A percentile compares a stretch with the other conserved stretches of the same genome.
These are phyloP conservation scores for Coptodon bakossiorum DNA, from an alignment of 2,113 vertebrate genomes.

Conservation along the genomic window DNA sequence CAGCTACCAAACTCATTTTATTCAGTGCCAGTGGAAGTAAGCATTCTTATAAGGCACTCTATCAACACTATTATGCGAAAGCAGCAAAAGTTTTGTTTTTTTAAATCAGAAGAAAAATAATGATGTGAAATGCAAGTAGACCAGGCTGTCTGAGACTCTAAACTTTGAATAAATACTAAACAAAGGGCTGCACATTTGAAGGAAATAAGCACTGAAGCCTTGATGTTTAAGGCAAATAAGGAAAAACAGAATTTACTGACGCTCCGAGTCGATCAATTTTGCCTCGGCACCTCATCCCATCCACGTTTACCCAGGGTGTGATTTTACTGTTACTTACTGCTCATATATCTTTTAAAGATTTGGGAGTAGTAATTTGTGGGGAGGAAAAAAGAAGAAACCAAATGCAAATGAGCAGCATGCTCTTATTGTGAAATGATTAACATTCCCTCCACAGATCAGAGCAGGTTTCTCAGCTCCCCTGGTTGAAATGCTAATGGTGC, in stretches of 20 bases:
- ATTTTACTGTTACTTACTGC: constrained; percentile 1
- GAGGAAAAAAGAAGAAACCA: not conserved
- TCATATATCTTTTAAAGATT: not conserved
- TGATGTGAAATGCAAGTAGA: not conserved
- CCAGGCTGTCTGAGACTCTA: not conserved
- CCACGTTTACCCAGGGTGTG: not conserved
- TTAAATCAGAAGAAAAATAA: not conserved
- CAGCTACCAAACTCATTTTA: not conserved
- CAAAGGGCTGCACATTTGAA: not conserved
- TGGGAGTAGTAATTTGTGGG: not conserved
- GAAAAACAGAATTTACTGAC: not conserved
- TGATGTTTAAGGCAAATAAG: not conserved
- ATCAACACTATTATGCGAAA: not conserved
- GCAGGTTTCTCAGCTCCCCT: constrained; percentile 57
- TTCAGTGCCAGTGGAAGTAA: not conserved
- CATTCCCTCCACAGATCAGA: constrained; percentile 66
- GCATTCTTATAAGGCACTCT: not conserved
- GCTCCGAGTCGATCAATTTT: not conserved
- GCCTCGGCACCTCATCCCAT: not conserved
- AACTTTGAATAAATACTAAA: not conserved
- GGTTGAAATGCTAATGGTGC: constrained; percentile 72
- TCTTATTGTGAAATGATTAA: constrained; percentile 64
- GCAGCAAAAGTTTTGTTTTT: not conserved
- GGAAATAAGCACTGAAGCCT: not conserved
- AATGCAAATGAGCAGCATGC: constrained; percentile 47